A percentile compares a stretch with the other conserved stretches of the same genome.
phyloP scores from a whole-genome alignment of 2,888 invertebrate species.

The Xestia xanthographa region DNA sequence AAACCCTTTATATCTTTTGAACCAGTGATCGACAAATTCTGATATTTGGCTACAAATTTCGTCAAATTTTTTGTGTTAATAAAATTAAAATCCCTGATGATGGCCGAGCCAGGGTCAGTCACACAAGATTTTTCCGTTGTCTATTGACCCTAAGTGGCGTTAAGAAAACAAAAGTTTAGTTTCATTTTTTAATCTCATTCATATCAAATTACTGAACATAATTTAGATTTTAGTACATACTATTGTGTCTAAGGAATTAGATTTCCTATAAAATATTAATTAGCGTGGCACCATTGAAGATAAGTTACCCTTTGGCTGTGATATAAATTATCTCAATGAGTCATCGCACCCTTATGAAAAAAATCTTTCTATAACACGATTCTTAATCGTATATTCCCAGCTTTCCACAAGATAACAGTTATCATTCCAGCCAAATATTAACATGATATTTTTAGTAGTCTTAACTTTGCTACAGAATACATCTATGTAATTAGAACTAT shows the following conservation, averaged over 20 bases:
- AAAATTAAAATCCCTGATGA: too few relatives aligned
- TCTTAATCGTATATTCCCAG: conserved; percentile 82
- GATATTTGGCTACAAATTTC: too few relatives aligned
- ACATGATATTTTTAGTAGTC: conserved; percentile 82
- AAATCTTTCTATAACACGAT: conserved; percentile 82
- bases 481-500: conserved; percentile 73
- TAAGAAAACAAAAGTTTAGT: conserved; percentile 68
- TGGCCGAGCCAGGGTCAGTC: too few relatives aligned
- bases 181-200: conserved; percentile 87
- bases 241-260: conserved; percentile 83
- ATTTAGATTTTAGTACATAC: conserved; percentile 83
- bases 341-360: conserved; percentile 76
- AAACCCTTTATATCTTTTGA: too few relatives aligned
- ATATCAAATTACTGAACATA: conserved; percentile 90
- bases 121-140: not conserved
- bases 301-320: conserved; percentile 77
- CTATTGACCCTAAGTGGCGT: not conserved
- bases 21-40: too few relatives aligned
- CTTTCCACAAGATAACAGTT: conserved; percentile 73
- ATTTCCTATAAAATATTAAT: conserved; percentile 86
- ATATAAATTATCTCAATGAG: conserved; percentile 80
- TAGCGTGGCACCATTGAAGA: conserved; percentile 85
- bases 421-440: conserved; percentile 76
- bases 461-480: conserved; percentile 76
- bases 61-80: too few relatives aligned